Base-by-base conservation (phyloP, 2,797 vertebrate species). In the Anabas testudineus region DNA sequence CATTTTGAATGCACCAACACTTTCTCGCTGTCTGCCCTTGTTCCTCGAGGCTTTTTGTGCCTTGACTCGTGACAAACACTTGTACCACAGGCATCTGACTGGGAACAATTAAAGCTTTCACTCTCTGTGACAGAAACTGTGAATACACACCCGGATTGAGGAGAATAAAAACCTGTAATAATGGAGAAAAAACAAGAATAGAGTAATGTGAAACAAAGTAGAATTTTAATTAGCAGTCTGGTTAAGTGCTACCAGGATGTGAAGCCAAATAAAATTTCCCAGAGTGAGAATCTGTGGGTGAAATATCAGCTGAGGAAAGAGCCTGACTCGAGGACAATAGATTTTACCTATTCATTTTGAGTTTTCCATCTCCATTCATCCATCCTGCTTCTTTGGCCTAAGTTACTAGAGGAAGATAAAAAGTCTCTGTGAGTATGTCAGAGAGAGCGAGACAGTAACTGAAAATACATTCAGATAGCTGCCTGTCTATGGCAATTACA, bases 401-500 rank as follows among this genome's bases (percentile, higher is more conserved):
- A 36, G 15, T 42, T 51, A 57, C 39, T 49, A 14, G 36, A 75
- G 28, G 13, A 73, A 71, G 67, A 76, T 57, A 32, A 85, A 76
- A 67, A 47, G 43, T 30, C 59, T 74, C 12, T 32, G 14, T 62
- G 58, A 65, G 66, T 43, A 30, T 61, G 70, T 67, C 51, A 30
- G 8, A 72, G 18, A 36, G 49, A 72, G 18, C 36, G 49, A 24
- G 39, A 16, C n/a, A 10, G 36, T 26, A 67, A 42, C 57, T 12
- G 21, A 63, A 68, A 55, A 32, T 59, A 63, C 68, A 56, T 74
- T 80, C 65, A 76, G 78, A 88, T 74, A 49, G 32, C 84, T 72
- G 67, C 71, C 83, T 80, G 87, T 87, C 87, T 61, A 68, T 66
- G 70, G 77, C 85, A 82, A 90, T 91, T 84, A 90, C 53, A 53